Conservation (phyloP, 1,140 invertebrate species). For the Zaprionus davidi region DNA sequence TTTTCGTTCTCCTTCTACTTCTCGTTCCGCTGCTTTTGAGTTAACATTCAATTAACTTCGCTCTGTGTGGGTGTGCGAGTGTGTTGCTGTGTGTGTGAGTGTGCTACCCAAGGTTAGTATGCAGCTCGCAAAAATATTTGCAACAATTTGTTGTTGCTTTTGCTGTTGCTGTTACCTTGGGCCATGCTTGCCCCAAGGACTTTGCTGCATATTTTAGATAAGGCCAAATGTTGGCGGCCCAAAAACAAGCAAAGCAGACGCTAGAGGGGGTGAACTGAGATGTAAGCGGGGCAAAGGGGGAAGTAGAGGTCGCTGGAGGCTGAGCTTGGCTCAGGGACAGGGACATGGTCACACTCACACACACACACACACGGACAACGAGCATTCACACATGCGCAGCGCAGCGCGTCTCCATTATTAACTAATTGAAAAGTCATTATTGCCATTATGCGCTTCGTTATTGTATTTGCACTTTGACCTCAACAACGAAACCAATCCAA, state of each 20-base stretch:
- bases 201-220: constrained; percentile 80
- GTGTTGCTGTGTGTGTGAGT: constrained; percentile 23
- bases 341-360: constrained; percentile 64
- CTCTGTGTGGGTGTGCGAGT: constrained; percentile 13
- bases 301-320: constrained; percentile 7
- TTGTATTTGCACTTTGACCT: constrained; percentile 75
- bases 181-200: constrained; percentile 67
- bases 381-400: constrained; percentile 49
- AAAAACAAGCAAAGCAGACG: constrained; percentile 10
- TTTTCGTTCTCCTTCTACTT: constrained; percentile 3
- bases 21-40: constrained; percentile 45
- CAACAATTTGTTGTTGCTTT: constrained; percentile 11
- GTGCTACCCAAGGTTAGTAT: constrained; percentile 54
- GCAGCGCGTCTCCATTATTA: constrained; percentile 65
- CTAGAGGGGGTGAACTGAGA: constrained; percentile 13
- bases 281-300: constrained; percentile 3
- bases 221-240: constrained; percentile 72
- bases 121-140: constrained; percentile 45
- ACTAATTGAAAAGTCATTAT: constrained; percentile 76
- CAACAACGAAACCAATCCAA: constrained; percentile 33
- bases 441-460: constrained; percentile 32
- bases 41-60: constrained; percentile 62
- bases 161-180: constrained; percentile 14
- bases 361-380: not conserved
- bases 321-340: constrained; percentile 50